Evolutionary conservation across 2,888 invertebrate species (phyloP), one percentile per base, ranked within the genome.

Genomic region (Baronia brevicornis): DNA sequence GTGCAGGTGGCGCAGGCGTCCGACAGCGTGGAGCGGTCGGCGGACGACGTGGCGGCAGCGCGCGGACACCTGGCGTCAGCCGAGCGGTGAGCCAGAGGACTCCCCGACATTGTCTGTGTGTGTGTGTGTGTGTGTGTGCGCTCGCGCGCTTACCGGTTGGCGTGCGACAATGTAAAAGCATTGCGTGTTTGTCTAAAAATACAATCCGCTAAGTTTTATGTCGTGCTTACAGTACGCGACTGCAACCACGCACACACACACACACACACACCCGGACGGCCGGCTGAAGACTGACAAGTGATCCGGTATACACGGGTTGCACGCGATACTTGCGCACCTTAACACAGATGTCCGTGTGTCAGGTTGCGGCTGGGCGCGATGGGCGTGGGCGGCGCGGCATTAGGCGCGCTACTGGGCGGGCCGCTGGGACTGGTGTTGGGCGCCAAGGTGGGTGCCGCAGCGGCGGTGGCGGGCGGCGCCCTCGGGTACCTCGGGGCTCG

Each of bases 401-500:
- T 48, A 35, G 75, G 75, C 22, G 69, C 68, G 42, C 48, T 62
- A 47, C 40, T 52, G 42, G 72, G 62, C 5, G 75, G 74, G 0
- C 77, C 77, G 3, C 51, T 63, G 39, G 75, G 78, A 14, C 51
- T 71, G 30, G 32, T 48, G 34, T 52, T 63, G 43, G 75, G 75
- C 27, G 68, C 60, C 38, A 68, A 74, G 53, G 70, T 60, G 32
- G 72, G 67, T 26, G 70, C 66, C 20, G 61, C 63, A 17, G 66
- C 63, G 3, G 58, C 62, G 18, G 56, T 66, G 7, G 69, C 67
- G 5, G 71, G 72, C 41, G 63, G 67, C 21, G 46, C 60, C 47
- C 49, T 63, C 10, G 74, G 71, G 7, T 59, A 48, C 51, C 2
- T 36, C 11, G 64, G 52, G 14, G 64, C 51, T 27, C 40, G 50